Base-by-base conservation (phyloP, 1,140 invertebrate species). In the Alviniconcha marisindica region DNA sequence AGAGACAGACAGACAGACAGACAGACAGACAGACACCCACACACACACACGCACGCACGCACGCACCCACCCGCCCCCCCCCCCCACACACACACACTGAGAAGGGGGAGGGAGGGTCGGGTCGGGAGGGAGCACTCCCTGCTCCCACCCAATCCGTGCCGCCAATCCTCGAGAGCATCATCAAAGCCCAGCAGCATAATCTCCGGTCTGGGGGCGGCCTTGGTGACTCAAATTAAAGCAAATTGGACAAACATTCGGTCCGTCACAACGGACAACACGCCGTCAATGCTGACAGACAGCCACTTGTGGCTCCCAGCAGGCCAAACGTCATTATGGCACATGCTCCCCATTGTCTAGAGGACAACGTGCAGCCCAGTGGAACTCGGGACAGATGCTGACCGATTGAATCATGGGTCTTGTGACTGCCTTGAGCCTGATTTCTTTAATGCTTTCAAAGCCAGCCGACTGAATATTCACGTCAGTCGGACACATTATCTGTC, bases 231-330 rank as follows among this genome's bases (percentile, higher is more conserved):
- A 63, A 63, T 63, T 63, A 63, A 63, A 63, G 60, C 60, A 24
- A 63, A 63, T 63, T 63, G 60, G 60, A 24, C 60, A 63, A 63
- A 63, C 60, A 63, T 63, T 10, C 60, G 24, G 21, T n/a, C 60
- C 21, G 60, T 48, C 44, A 48, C 44, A 5, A 48, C 44, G 5
- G 18, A 48, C 44, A 48, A 48, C 5, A 48, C 44, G 7, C 44
- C 18, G 44, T 18, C 18, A 18, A 18, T 48, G 44, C 5, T 48
- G 44, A 48, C 7, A 48, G 44, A 7, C 28, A 10, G 60, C 60
- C 60, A 63, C 60, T 63, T 63, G 60, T 63, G 10, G 60, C 21
- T 5, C 60, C 28, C 60, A 31, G 21, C 60, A 63, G 60, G 60
- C 60, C 44, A 63, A 63, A 10, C 21, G 10, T 4, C 60, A 63